phyloP scores from a whole-genome alignment of 2,113 vertebrate species.

The Microcebus tavaratra region DNA sequence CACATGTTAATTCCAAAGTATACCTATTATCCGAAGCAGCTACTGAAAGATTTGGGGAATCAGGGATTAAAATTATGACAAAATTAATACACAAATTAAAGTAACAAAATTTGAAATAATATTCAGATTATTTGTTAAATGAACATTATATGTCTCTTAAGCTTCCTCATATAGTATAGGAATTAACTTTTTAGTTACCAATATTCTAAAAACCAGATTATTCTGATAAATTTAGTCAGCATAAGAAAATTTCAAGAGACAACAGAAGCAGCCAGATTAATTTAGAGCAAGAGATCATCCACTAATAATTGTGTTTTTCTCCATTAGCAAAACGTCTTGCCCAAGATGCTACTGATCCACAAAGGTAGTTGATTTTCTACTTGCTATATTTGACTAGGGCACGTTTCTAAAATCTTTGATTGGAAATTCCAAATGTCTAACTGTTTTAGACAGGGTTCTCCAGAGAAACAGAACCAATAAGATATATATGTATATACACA shows the following conservation, averaged over 20 bases:
- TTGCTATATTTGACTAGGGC: neutral
- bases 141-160: neutral
- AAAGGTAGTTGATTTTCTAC: neutral
- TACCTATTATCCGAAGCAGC: neutral
- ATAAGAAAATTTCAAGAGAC: neutral
- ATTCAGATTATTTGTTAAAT: neutral
- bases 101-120: neutral
- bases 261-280: neutral
- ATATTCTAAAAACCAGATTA: neutral
- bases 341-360: neutral
- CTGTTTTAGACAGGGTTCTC: neutral
- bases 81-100: neutral
- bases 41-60: neutral
- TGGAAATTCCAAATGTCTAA: neutral
- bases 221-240: neutral
- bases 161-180: neutral
- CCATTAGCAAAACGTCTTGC: neutral
- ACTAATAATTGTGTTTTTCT: neutral
- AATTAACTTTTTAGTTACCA: neutral
- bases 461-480: neutral
- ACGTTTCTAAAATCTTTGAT: neutral
- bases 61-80: neutral
- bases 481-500: too few species aligned
- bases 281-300: neutral
- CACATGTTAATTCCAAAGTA: neutral